Evolutionary conservation across 2,113 vertebrate genomes (phyloP).

Genomic region (Panthera leo): DNA sequence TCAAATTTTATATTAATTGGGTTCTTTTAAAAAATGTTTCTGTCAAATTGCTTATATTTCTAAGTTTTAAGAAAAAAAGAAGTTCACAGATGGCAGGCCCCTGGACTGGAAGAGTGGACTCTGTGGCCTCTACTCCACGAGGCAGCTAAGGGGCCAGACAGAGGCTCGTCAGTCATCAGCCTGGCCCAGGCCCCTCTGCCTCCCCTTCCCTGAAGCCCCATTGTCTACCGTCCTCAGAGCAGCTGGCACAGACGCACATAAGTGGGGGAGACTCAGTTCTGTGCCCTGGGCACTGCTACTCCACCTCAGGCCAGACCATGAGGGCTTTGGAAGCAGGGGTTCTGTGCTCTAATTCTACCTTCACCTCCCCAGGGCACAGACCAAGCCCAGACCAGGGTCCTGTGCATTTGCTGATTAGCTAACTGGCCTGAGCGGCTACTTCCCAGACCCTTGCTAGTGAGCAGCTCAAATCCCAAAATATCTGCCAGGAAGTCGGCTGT

Average conservation of each 20-base stretch:
- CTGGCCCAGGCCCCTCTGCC: rapidly evolving
- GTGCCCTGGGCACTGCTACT: no score
- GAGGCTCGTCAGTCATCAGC: not conserved
- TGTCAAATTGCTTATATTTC: slow-evolving; percentile 27
- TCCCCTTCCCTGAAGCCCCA: not conserved
- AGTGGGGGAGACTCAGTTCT: not conserved
- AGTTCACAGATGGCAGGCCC: not conserved
- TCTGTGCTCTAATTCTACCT: not conserved
- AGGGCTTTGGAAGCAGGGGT: not conserved
- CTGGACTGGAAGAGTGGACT: not conserved
- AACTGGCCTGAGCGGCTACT: not conserved
- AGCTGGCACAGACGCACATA: rapidly evolving
- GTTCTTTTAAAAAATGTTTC: not conserved
- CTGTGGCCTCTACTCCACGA: not conserved
- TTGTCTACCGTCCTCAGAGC: not conserved
- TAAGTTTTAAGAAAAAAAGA: slow-evolving; percentile 19
- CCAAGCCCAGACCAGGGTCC: not conserved
- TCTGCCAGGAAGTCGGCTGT: not conserved
- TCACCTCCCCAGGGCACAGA: not conserved
- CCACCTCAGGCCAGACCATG: not conserved
- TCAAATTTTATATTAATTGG: slow-evolving; percentile 26
- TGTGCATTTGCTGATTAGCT: not conserved
- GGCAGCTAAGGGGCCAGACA: not conserved
- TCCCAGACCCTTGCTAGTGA: not conserved
- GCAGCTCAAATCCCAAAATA: not conserved